Base-by-base conservation (phyloP, 2,888 invertebrate genomes). In the Cosmia trapezina region DNA sequence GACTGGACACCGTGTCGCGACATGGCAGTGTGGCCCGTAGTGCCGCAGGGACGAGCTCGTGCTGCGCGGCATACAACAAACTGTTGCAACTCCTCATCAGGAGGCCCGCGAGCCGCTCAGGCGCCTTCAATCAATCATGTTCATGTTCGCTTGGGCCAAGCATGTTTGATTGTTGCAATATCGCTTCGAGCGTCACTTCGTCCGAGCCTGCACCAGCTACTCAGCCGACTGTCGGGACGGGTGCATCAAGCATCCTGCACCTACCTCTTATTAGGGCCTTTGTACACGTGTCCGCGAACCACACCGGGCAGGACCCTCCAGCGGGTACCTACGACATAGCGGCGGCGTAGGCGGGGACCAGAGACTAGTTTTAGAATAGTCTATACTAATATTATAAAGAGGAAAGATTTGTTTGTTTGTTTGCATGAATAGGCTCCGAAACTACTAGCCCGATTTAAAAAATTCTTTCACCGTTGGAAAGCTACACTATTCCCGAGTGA, bases 1-100 rank as follows among this genome's bases (percentile, higher is more conserved):
- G n/a, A n/a, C n/a, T n/a, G n/a, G n/a, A n/a, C 75, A 22, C 28
- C 11, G 43, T 49, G 43, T 70, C 33, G 51, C 51, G 43, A 51
- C 41, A 11, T 8, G 14, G 14, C 68, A 1, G 14, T 7, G 66
- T 9, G 45, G 43, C 63, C 14, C 17, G 41, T 4, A 37, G 37
- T 37, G 43, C 63, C 17, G 41, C 4, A 37, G 41, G 37, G 11
- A 37, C n/a, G 17, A 37, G 19, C 28, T 61, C 45, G 45, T 45
- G n/a, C 22, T 6, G 3, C 22, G 61, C 22, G 43, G 61, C 41
- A 22, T 41, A 41, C 60, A 61, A 60, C 41, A 41, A 28, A 28
- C 22, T 19, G 28, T n/a, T 37, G 37, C 19, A 51, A 2, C 28
- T 28, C 28, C 28, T 14, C 22, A 41, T 22, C 12, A 28, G 0